Evolutionary conservation across 2,888 invertebrate species (phyloP).

Genomic region (Agrotis exclamationis): DNA sequence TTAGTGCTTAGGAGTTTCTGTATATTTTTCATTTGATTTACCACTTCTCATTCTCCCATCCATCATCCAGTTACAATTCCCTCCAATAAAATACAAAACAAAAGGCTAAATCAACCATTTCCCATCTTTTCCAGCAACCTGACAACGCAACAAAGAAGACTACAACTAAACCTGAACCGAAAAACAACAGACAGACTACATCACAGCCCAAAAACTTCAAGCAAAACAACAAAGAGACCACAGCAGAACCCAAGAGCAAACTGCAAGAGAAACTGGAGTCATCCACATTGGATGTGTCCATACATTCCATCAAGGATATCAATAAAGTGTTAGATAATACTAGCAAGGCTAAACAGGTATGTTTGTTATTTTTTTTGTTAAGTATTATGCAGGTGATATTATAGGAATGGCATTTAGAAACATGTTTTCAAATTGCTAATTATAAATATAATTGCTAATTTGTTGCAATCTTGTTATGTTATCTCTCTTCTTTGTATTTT

Average conservation of each 20-base stretch:
- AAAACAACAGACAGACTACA: background rate
- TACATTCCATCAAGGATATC: conserved; percentile 86
- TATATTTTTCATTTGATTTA: too few species aligned
- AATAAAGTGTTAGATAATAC: conserved; percentile 77
- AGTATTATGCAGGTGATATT: background rate
- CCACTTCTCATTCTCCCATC: too few species aligned
- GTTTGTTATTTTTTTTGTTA: conserved; percentile 21
- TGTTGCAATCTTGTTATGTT: too few species aligned
- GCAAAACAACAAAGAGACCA: background rate
- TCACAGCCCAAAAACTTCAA: background rate
- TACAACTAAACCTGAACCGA: background rate
- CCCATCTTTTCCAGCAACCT: conserved; percentile 67
- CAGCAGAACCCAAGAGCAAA: conserved; percentile 61
- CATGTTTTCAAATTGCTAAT: too few species aligned
- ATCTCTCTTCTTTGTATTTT: too few species aligned
- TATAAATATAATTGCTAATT: too few species aligned
- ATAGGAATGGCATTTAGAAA: conserved; percentile 7
- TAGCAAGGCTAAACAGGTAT: conserved; percentile 78
- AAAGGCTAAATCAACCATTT: background rate
- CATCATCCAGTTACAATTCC: too few species aligned
- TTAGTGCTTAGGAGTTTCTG: too few species aligned
- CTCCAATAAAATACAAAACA: background rate
- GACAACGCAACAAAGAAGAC: conserved; percentile 74
- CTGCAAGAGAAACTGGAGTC: conserved; percentile 71
- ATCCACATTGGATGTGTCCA: conserved; percentile 85